Conservation (phyloP, 2,113 vertebrate genomes). For the Pithys albifrons region DNA sequence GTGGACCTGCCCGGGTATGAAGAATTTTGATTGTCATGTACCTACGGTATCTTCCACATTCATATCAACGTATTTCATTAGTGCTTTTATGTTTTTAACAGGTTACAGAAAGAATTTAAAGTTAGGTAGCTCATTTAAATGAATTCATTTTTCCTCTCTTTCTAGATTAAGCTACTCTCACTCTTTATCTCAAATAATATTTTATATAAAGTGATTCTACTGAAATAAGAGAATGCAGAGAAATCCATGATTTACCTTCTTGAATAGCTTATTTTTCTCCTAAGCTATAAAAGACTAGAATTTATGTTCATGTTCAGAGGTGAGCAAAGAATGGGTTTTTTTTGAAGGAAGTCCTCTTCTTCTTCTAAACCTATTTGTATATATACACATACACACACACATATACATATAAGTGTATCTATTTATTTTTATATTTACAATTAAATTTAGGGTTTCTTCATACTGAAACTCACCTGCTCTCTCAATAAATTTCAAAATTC, state of each 20-base stretch:
- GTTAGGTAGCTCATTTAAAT: not conserved
- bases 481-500: not conserved
- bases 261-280: not conserved
- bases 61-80: not conserved
- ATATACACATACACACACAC: too few species aligned
- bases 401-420: not conserved
- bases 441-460: rapidly evolving
- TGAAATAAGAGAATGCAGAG: not conserved
- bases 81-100: not conserved
- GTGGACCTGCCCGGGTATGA: too few species aligned
- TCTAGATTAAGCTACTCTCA: not conserved
- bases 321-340: not conserved
- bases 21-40: not conserved
- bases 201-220: not conserved
- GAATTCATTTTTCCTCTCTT: not conserved
- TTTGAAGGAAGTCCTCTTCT: not conserved
- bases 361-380: not conserved
- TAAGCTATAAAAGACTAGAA: not conserved
- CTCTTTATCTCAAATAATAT: not conserved
- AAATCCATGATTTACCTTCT: not conserved
- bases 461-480: not conserved
- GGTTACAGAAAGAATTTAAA: not conserved
- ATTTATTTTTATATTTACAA: not conserved
- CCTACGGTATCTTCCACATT: not conserved
- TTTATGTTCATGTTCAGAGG: not conserved